Evolutionary conservation across 2,113 vertebrate genomes (phyloP), one percentile per base, ranked within the genome.

Genomic region (Ranitomeya variabilis): DNA sequence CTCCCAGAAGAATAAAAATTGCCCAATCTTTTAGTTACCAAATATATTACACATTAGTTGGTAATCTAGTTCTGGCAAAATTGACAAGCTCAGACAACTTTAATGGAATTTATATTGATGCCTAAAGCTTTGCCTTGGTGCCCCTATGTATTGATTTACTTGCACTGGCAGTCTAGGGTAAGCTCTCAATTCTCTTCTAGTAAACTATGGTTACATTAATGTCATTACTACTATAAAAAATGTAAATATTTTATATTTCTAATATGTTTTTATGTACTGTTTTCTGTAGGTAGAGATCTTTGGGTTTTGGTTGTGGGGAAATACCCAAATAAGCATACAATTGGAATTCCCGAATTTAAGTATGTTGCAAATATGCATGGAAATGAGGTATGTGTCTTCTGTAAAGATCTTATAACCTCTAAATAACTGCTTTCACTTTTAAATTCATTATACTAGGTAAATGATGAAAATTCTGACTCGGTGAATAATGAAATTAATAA

Each of bases 331-430:
- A 92, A 91, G 57, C 97, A 98, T 94, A 94, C 91, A 83, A 91
- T 97, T 79, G 96, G 97, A 90, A 96, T 97, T 94, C 97, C 97
- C 4, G 97, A 98, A 87, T 97, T 98, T 93, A 98, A 98, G 92
- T 98, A 98, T 89, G 95, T 98, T 94, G 97, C 92, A 57, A 98
- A 98, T 92, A 98, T 98, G 96, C 97, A 98, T 91, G 97, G 97
- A 90, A 96, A 98, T 90, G 97, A 98, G 97, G 97, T 98, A 95
- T 51, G 95, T 94, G 26, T 52, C 26, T 14, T 8, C 51, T 80
- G 55, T 15, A 18, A 5, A 26, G 54, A 77, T 21, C 74, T 10
- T 54, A 45, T 45, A 45, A 45, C 3, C 37, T 45, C 1, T 5
- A 52, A 77, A 57, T 80, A 23, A 15, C 77, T 74, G 31, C 15